Base-by-base conservation (phyloP, 2,113 vertebrate species). In the Colossoma macropomum region DNA sequence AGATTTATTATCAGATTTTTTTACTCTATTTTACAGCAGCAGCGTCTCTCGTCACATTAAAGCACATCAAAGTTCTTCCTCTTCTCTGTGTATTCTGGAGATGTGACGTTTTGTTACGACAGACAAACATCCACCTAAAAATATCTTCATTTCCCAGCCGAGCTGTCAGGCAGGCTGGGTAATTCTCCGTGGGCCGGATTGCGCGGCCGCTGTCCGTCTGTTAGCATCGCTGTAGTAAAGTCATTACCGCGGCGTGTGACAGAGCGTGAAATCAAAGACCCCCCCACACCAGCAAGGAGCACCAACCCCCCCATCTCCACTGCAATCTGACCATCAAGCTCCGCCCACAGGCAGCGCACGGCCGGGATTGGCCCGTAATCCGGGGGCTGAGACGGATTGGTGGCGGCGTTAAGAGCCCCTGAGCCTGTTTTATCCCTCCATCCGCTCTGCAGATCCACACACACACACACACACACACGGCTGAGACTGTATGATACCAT, bases 381-480 rank as follows among this genome's bases (percentile, higher is more conserved):
- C 69, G 38, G n/a, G 32, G 88, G 81, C 75, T 87, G 84, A 92
- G 83, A 81, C 52, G 85, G 75, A 65, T 81, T 85, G 80, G 81
- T 84, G 82, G 45, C 81, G 77, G 77, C 73, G 87, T 68, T 88
- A 86, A 90, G 84, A 83, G 70, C 66, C 83, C 87, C 68, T 88
- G 86, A 91, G 80, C 89, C 73, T 71, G 84, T 84, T 92, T 92
- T 89, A 91, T 88, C 89, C 88, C 63, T 60, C 65, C 59, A 86
- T 87, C 86, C 80, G 70, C 80, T 78, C 82, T 48, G 50, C 84
- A 81, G 84, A 82, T 84, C 80, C 81, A 28, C n/a, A n/a, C n/a
- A n/a, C n/a, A n/a, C n/a, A n/a, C 63, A 72, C 74, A 75, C 82
- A 74, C 70, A 81, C 71, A 85, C 80, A 66, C 60, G 16, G 59